Conservation (phyloP, 1,140 invertebrate genomes). For the Uloborus diversus region DNA sequence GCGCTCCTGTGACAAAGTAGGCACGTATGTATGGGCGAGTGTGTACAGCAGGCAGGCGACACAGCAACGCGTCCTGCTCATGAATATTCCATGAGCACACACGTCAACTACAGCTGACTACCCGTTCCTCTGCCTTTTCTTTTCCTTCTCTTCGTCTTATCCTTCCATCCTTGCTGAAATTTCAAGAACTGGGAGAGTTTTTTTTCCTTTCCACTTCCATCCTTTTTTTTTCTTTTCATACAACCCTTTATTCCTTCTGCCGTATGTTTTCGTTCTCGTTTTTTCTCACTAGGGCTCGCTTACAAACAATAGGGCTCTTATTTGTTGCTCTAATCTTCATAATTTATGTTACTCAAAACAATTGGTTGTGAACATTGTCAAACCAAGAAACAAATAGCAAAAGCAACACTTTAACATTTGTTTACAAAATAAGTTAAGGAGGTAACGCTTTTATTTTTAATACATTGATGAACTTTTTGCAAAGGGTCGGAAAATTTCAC, state of each 20-base stretch:
- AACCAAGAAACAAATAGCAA: no score
- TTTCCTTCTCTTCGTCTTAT: not conserved
- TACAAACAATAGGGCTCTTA: conserved; percentile 10
- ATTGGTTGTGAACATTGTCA: no score
- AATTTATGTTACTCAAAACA: conserved; percentile 48
- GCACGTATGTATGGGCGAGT: conserved; percentile 48
- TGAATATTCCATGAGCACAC: conserved; percentile 55
- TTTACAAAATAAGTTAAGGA: no score
- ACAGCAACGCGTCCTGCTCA: conserved; percentile 47
- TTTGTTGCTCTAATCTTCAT: conserved; percentile 45
- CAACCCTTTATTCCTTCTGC: conserved; percentile 13
- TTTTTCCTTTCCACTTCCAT: conserved; percentile 11
- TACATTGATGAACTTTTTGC: no score
- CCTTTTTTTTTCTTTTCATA: conserved; percentile 33
- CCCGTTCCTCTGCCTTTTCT: not conserved
- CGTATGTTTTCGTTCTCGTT: not conserved
- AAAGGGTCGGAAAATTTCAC: no score
- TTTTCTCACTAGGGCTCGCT: not conserved
- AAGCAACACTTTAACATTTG: no score
- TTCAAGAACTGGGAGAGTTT: conserved; percentile 1
- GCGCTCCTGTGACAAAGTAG: conserved; percentile 52
- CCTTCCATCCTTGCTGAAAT: conserved; percentile 10
- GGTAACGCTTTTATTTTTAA: no score
- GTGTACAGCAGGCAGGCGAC: conserved; percentile 38
- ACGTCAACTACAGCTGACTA: conserved; percentile 36